Conservation (phyloP, 2,888 invertebrate genomes). For the Fragum sueziense region DNA sequence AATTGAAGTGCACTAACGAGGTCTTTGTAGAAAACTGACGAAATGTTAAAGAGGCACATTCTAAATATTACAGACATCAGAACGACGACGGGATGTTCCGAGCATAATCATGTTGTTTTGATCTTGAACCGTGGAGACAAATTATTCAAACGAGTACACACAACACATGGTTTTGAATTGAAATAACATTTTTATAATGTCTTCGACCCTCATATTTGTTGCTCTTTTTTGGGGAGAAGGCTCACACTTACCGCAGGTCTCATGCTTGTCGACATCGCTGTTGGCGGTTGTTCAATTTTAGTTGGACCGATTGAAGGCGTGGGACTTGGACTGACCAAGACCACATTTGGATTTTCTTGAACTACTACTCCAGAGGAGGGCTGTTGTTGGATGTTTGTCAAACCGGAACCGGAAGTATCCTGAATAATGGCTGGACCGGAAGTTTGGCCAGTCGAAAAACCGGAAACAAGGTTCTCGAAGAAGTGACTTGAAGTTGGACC, state of each 20-base stretch:
- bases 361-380: background rate
- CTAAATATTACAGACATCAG: too few relatives aligned
- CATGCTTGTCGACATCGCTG: background rate
- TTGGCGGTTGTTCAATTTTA: background rate
- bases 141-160: too few relatives aligned
- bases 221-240: too few relatives aligned
- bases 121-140: too few relatives aligned
- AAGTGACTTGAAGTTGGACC: constrained; percentile 6
- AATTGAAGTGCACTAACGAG: too few relatives aligned
- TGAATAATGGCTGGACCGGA: background rate
- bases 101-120: too few relatives aligned
- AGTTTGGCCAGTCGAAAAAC: background rate
- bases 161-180: too few relatives aligned
- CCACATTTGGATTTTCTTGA: background rate
- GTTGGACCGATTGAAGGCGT: background rate
- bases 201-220: too few relatives aligned
- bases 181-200: too few relatives aligned
- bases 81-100: too few relatives aligned
- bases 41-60: too few relatives aligned
- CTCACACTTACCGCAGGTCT: background rate
- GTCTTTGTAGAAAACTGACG: too few relatives aligned
- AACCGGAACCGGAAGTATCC: background rate
- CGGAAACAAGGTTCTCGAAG: constrained; percentile 8
- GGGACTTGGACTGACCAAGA: background rate
- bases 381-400: background rate